phyloP scores from a whole-genome alignment of 92 coral and sea anemone species.

The Palythoa caribaeorum region DNA sequence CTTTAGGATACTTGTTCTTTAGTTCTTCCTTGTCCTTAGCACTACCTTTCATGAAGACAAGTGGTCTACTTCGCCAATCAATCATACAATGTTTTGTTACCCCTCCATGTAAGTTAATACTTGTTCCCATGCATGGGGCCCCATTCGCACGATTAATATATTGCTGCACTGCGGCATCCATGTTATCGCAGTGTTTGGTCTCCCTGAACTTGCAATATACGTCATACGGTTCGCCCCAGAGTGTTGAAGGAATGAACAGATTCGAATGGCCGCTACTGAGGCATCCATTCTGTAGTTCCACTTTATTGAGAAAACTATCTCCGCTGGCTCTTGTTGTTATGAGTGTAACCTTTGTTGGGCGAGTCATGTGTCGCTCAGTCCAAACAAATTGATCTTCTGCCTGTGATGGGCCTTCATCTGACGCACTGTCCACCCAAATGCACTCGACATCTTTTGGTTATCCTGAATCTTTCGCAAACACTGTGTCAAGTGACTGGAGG shows the following conservation, averaged over 20 bases:
- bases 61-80: constrained; percentile 39
- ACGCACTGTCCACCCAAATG: constrained; percentile 61
- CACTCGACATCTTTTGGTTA: constrained; percentile 43
- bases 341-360: constrained; percentile 59
- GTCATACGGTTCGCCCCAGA: constrained; percentile 63
- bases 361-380: constrained; percentile 42
- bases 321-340: constrained; percentile 72
- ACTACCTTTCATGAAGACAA: constrained; percentile 50
- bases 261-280: constrained; percentile 59
- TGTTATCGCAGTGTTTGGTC: constrained; percentile 56
- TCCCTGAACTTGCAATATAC: constrained; percentile 54
- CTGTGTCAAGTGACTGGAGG: constrained; percentile 48
- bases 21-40: constrained; percentile 58
- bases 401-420: constrained; percentile 69
- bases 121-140: constrained; percentile 64
- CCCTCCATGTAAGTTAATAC: constrained; percentile 57
- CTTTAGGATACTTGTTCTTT: constrained; percentile 18
- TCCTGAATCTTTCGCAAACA: constrained; percentile 53
- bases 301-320: constrained; percentile 60
- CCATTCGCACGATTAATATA: constrained; percentile 67
- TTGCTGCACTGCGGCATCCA: constrained; percentile 61
- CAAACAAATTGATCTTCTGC: constrained; percentile 60
- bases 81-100: constrained; percentile 32
- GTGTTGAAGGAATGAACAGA: constrained; percentile 71
- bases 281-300: constrained; percentile 70